Conservation (phyloP, 2,113 vertebrate genomes). For the Catharus minimus region DNA sequence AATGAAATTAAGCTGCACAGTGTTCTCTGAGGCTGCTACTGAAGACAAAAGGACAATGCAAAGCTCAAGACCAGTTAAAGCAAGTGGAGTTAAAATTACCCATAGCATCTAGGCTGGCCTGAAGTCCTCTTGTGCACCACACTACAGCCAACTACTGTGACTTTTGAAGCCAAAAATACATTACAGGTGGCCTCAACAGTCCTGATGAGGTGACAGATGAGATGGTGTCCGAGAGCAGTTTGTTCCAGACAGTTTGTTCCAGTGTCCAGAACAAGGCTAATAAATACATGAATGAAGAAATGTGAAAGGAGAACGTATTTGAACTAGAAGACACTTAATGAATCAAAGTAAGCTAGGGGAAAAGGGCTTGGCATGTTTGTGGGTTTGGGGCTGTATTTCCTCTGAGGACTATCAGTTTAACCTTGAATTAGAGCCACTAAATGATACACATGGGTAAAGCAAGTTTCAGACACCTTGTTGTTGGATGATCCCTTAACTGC, state of each 20-base stretch:
- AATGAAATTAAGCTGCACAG: neutral
- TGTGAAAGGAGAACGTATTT: neutral
- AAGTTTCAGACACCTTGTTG: neutral
- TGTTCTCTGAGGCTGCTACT: neutral
- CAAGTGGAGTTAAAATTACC: neutral
- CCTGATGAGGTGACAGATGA: neutral
- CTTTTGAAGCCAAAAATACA: neutral
- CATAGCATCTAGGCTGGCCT: neutral
- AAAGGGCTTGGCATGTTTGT: neutral
- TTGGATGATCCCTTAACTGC: neutral
- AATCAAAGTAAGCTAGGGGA: neutral
- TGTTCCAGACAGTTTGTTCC: conserved; percentile 20
- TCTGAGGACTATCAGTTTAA: neutral
- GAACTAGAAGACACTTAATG: neutral
- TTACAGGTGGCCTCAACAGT: neutral
- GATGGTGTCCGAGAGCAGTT: neutral
- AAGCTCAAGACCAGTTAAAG: neutral
- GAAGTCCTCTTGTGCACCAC: neutral
- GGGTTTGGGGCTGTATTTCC: neutral
- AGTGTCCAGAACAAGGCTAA: neutral
- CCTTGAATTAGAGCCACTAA: neutral
- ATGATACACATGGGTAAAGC: neutral
- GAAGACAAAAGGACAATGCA: neutral
- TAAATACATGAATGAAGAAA: neutral
- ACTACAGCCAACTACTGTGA: neutral